Conservation (phyloP, 2,888 invertebrate species). For the Zonitis immaculata region DNA sequence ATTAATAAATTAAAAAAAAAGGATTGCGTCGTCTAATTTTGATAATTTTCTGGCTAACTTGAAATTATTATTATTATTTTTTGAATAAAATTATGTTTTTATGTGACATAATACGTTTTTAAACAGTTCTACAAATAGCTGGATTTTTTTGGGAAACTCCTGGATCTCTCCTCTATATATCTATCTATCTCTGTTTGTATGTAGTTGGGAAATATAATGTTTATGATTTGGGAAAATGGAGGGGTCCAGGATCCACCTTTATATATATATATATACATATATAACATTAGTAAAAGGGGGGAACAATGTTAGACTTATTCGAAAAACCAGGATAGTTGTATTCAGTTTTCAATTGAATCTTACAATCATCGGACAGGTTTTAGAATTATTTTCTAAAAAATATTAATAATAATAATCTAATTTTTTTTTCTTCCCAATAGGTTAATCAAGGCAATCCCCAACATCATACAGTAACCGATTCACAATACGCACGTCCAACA, state of each 20-base stretch:
- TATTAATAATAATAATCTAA: neutral
- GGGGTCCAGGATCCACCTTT: conserved; percentile 3
- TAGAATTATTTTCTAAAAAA: neutral
- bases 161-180: neutral
- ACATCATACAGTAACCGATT: conserved; percentile 62
- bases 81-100: no score
- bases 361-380: conserved; percentile 19
- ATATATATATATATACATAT: neutral
- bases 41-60: no score
- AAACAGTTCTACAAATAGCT: conserved; percentile 35
- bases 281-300: no score
- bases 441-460: conserved; percentile 60
- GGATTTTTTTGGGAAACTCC: conserved; percentile 11
- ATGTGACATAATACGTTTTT: conserved; percentile 34
- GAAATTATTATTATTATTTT: no score
- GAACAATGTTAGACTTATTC: conserved; percentile 33
- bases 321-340: conserved; percentile 21
- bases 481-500: conserved; percentile 64
- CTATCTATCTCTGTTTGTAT: neutral
- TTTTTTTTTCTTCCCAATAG: conserved; percentile 44
- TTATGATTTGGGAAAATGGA: neutral
- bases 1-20: no score
- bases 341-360: conserved; percentile 26
- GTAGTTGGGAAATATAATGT: neutral
- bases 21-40: no score